These are phyloP conservation scores for Morinoia aosen DNA, from an alignment of 2,888 invertebrate species.

Conservation along the genomic window DNA sequence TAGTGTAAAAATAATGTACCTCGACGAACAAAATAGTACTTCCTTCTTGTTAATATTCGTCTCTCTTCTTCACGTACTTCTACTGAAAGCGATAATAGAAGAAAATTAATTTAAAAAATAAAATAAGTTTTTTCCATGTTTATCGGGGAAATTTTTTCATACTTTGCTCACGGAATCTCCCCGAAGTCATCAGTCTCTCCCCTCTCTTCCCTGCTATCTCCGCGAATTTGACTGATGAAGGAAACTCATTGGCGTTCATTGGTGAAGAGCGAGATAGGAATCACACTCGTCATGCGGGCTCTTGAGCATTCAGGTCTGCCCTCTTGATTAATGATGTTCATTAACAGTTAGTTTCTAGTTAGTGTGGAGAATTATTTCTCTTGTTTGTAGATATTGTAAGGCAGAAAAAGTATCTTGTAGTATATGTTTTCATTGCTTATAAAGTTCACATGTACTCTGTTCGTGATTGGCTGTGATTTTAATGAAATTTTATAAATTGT, in stretches of 20 bases:
- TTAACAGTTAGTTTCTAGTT: not conserved
- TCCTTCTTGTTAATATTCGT: not conserved
- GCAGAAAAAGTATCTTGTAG: not conserved
- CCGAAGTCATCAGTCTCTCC: not conserved
- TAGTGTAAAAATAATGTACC: too few relatives aligned
- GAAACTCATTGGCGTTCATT: conserved; percentile 33
- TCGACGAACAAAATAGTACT: not conserved
- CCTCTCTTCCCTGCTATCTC: not conserved
- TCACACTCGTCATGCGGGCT: conserved; percentile 25
- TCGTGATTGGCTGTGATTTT: not conserved
- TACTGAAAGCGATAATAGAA: not conserved
- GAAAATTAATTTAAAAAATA: not conserved
- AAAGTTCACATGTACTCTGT: not conserved
- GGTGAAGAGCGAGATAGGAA: not conserved
- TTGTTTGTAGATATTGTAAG: not conserved
- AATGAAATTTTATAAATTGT: not conserved
- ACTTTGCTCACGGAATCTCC: not conserved
- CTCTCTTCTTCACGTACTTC: not conserved
- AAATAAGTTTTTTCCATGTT: not conserved
- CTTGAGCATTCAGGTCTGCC: not conserved
- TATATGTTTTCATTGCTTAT: not conserved
- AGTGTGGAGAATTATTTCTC: not conserved
- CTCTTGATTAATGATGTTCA: not conserved
- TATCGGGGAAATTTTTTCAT: not conserved
- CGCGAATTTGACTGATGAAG: conserved; percentile 25